These are phyloP conservation scores for Acanthurus lineatus DNA, from an alignment of 2,797 vertebrate species.

Conservation along the genomic window DNA sequence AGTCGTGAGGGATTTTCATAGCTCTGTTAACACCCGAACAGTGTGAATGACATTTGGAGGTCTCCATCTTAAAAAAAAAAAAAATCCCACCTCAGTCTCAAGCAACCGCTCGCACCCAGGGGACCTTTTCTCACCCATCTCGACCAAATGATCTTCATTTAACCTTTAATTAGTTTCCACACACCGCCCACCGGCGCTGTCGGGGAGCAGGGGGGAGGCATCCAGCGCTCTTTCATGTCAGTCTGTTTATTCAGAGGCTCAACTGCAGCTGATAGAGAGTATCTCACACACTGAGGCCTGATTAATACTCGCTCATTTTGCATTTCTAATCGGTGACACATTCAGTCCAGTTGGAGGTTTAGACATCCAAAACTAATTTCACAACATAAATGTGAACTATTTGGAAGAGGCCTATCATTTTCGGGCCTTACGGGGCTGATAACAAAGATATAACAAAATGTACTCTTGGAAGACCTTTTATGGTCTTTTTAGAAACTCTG, in stretches of 20 bases:
- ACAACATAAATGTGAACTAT: background rate
- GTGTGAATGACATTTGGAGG: constrained; percentile 75
- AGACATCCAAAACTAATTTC: background rate
- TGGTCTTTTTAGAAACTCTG: background rate
- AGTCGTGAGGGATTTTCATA: constrained; percentile 8
- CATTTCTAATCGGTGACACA: background rate
- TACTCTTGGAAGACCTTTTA: too few relatives aligned
- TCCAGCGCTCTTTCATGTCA: constrained; percentile 68
- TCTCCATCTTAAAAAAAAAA: constrained; percentile 17
- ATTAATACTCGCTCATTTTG: constrained; percentile 4
- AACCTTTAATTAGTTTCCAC: constrained; percentile 75
- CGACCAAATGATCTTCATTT: constrained; percentile 71
- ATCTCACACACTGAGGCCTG: constrained; percentile 37
- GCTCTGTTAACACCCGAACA: constrained; percentile 59
- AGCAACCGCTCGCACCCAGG: constrained; percentile 55
- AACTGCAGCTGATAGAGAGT: constrained; percentile 39
- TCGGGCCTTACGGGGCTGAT: background rate
- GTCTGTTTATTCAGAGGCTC: constrained; percentile 74
- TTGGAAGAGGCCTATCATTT: background rate
- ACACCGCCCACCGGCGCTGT: constrained; percentile 63
- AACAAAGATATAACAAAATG: background rate
- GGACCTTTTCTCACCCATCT: constrained; percentile 53
- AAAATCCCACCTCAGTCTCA: constrained; percentile 20
- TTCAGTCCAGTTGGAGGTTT: constrained; percentile 7
- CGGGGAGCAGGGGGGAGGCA: constrained; percentile 28